Evolutionary conservation across 2,797 vertebrate genomes (phyloP), one percentile per base, ranked within the genome.

Genomic region (Poecile montanus): DNA sequence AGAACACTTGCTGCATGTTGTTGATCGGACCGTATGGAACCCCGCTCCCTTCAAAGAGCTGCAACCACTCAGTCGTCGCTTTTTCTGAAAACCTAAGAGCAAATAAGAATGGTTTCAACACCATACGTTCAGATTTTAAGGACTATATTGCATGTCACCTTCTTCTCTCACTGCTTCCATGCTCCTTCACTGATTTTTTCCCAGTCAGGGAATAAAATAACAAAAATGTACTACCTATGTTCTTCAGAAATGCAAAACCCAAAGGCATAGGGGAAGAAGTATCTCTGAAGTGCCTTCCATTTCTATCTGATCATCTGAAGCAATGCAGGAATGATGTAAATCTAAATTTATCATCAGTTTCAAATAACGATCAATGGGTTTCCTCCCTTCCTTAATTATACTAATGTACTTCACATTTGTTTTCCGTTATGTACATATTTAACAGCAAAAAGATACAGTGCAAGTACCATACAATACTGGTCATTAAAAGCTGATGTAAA

Each of bases 1-100:
- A 97, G 96, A 99, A 99, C 16, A 99, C 99, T 95, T 98, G 98
- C 96, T 98, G 98, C 95, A 99, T 98, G 89, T 90, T 99, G 97
- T 99, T 99, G 98, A 99, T 99, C 79, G 99, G 99, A 68, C 99
- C 99, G 9, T 99, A 98, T 7, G 99, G 98, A 96, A 99, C 98
- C 30, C 98, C 98, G 47, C 98, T 98, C 40, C 98, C 99, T 97
- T 99, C 98, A 93, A 99, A 99, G 86, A 97, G 97, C 89, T 89
- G 94, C 92, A 99, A 96, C 99, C 99, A 99, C 92, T 98, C 98
- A 4, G 81, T 58, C 1, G 99, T 99, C 10, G 30, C 94, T 97
- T 98, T 97, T 97, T 99, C 97, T 67, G 97, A 96, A 95, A 99
- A 98, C 97, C 99, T 99, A 96, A 50, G 62, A 95, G 95, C 58